These are phyloP conservation scores for Limnephilus rhombicus DNA, from an alignment of 2,888 invertebrate genomes.

Conservation along the genomic window DNA sequence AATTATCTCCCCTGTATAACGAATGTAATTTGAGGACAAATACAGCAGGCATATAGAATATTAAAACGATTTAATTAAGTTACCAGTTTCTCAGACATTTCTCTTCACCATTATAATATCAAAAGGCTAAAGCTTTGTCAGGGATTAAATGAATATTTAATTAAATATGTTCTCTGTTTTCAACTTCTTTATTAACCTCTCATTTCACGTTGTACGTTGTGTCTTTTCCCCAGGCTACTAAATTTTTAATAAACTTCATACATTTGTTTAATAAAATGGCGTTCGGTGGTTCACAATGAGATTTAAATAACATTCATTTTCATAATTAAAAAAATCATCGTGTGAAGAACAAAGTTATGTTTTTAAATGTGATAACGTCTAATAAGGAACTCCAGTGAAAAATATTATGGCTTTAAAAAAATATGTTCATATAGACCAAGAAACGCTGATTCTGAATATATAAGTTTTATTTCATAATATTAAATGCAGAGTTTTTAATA, in stretches of 20 bases:
- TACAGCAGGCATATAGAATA: not conserved
- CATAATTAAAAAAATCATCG: not conserved
- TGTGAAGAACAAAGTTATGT: no score
- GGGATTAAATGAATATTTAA: conserved; percentile 18
- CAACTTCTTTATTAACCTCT: not conserved
- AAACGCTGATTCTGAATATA: no score
- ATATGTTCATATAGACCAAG: no score
- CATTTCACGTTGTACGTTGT: not conserved
- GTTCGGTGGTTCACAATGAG: not conserved
- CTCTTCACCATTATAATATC: not conserved
- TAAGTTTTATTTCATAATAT: no score
- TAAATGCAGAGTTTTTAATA: no score
- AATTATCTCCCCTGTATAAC: not conserved
- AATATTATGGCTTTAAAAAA: no score
- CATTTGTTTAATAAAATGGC: not conserved
- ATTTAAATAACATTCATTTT: not conserved
- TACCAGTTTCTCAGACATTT: not conserved
- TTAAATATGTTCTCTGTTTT: not conserved
- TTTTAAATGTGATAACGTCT: no score
- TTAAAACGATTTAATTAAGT: conserved; percentile 8
- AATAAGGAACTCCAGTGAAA: no score
- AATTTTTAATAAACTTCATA: not conserved
- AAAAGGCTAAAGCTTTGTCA: conserved; percentile 7
- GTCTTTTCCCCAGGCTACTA: not conserved
- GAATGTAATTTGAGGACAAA: not conserved